These are phyloP conservation scores for Heloderma charlesbogerti DNA, from an alignment of 2,113 vertebrate species.

Conservation along the genomic window DNA sequence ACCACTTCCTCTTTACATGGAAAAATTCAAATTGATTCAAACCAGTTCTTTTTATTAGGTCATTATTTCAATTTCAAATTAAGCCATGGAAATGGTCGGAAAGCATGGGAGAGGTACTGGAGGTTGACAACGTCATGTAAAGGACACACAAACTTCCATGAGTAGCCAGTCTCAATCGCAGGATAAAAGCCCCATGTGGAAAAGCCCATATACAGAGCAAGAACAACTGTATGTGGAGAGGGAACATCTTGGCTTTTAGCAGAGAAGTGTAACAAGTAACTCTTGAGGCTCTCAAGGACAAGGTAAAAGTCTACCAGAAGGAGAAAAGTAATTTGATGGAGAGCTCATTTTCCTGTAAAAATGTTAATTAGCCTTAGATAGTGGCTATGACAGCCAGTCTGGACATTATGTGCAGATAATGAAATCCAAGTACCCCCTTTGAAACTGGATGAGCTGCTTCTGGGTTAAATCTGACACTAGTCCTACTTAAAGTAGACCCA, in stretches of 20 bases:
- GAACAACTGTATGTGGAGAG: not conserved
- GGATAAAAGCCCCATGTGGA: no score
- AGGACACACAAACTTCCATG: no score
- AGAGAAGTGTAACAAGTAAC: not conserved
- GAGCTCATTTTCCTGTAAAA: not conserved
- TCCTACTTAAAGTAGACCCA: no score
- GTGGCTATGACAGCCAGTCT: not conserved
- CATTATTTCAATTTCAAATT: no score
- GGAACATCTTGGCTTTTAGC: not conserved
- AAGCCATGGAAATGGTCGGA: no score
- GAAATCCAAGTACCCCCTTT: not conserved
- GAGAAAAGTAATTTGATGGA: not conserved
- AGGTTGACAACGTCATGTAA: no score
- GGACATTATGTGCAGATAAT: not conserved
- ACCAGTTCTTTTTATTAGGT: no score
- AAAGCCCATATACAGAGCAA: not conserved
- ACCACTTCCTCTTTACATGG: no score
- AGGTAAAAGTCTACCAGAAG: not conserved
- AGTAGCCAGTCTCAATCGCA: no score
- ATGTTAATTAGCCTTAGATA: not conserved
- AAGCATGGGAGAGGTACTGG: no score
- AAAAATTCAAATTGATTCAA: no score
- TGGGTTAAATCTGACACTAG: no score
- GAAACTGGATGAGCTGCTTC: not conserved
- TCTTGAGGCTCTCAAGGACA: not conserved